These are phyloP conservation scores for Lasioglossum calceatum DNA, from an alignment of 2,888 invertebrate species.

Conservation along the genomic window DNA sequence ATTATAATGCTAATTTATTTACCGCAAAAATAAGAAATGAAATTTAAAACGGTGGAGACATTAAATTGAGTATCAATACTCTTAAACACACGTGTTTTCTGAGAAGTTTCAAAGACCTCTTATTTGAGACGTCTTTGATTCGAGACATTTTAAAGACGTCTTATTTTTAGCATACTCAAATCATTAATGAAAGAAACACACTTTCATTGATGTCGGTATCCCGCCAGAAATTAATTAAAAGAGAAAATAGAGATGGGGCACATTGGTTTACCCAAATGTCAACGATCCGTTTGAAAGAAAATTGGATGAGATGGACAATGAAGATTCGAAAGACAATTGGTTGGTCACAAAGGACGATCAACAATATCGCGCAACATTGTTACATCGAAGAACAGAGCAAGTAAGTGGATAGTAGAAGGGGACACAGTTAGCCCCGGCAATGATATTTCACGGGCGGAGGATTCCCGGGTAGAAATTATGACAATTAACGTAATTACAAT, in stretches of 20 bases:
- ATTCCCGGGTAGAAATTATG: conserved; percentile 44
- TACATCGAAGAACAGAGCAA: background rate
- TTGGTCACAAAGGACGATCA: background rate
- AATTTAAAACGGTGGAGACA: too few species aligned
- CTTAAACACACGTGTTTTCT: too few species aligned
- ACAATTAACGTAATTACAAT: conserved; percentile 57
- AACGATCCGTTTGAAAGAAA: background rate
- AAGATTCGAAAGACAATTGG: background rate
- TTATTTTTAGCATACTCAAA: background rate
- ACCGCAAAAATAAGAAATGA: too few species aligned
- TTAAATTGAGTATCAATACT: too few species aligned
- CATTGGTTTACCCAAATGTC: too few species aligned
- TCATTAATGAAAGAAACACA: too few species aligned
- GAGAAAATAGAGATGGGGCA: too few species aligned
- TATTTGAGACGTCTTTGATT: too few species aligned
- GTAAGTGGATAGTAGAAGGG: background rate
- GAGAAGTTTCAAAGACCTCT: too few species aligned
- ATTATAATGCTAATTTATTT: background rate
- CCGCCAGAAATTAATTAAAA: too few species aligned
- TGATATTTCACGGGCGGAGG: conserved; percentile 2
- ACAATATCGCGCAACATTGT: background rate
- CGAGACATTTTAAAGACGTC: too few species aligned
- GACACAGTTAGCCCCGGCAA: background rate
- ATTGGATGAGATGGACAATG: background rate
- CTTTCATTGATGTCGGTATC: too few species aligned